These are phyloP conservation scores for Hippocampus kuda DNA, from an alignment of 2,797 vertebrate species.

Conservation along the genomic window DNA sequence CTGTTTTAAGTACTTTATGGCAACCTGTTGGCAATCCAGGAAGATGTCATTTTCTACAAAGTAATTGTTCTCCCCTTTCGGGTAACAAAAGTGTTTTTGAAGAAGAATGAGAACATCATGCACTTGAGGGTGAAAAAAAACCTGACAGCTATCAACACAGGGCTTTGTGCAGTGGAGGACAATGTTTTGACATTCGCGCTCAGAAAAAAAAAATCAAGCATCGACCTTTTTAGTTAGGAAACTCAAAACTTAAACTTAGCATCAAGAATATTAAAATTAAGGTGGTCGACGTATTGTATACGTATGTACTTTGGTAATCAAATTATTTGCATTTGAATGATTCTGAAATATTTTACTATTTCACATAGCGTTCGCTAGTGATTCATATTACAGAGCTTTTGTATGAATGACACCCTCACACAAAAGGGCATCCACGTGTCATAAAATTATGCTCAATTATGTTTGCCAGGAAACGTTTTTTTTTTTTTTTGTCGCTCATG, in stretches of 20 bases:
- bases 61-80: background rate
- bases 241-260: background rate
- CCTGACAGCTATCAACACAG: background rate
- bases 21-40: background rate
- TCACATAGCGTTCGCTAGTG: background rate
- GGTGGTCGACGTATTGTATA: background rate
- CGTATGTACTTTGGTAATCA: background rate
- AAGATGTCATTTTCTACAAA: background rate
- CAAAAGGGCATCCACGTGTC: background rate
- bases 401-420: background rate
- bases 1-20: background rate
- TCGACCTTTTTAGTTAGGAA: background rate
- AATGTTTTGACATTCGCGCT: background rate
- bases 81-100: background rate
- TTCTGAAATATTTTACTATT: background rate
- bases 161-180: background rate
- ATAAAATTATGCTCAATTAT: slow-evolving; percentile 5
- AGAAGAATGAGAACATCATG: background rate
- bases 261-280: no score
- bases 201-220: no score
- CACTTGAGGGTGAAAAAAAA: background rate
- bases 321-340: background rate
- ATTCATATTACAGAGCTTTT: background rate
- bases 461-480: slow-evolving; percentile 9
- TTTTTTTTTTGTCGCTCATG: background rate